These are phyloP conservation scores for Apus apus DNA, from an alignment of 2,113 vertebrate genomes.

Conservation along the genomic window DNA sequence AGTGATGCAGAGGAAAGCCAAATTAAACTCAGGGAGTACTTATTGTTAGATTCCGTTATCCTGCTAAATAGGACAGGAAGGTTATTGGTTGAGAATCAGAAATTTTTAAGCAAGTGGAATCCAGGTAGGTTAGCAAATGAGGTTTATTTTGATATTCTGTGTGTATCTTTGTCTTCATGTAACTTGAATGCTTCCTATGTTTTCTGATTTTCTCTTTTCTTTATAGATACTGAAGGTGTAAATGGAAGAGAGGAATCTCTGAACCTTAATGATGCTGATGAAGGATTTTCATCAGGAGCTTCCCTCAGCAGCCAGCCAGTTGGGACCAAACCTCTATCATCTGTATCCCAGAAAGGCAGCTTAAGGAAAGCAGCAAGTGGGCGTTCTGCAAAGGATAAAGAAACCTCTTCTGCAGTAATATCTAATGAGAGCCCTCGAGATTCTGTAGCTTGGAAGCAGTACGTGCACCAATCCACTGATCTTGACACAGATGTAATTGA, in stretches of 20 bases:
- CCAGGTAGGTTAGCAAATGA: background rate
- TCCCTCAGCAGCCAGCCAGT: constrained; percentile 95
- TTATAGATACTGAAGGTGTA: constrained; percentile 86
- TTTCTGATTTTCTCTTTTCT: constrained; percentile 50
- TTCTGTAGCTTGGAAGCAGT: constrained; percentile 77
- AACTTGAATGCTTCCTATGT: constrained; percentile 19
- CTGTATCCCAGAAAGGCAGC: constrained; percentile 82
- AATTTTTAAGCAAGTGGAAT: background rate
- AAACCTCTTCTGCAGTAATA: constrained; percentile 68
- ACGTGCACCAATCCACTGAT: constrained; percentile 73
- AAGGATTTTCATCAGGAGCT: constrained; percentile 96
- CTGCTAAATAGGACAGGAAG: background rate
- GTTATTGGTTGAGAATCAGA: background rate
- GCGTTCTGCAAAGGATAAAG: constrained; percentile 85
- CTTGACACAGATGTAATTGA: constrained; percentile 82
- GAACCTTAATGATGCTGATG: constrained; percentile 93
- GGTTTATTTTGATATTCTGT: constrained; percentile 27
- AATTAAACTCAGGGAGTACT: background rate
- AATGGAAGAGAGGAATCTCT: constrained; percentile 90
- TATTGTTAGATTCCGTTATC: background rate
- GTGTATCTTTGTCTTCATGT: background rate
- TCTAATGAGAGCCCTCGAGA: constrained; percentile 76
- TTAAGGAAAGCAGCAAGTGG: constrained; percentile 89
- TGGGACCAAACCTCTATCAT: constrained; percentile 80
- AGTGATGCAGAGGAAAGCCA: background rate